Evolutionary conservation across 2,888 invertebrate species (phyloP).

Genomic region (Bellardia pandia): DNA sequence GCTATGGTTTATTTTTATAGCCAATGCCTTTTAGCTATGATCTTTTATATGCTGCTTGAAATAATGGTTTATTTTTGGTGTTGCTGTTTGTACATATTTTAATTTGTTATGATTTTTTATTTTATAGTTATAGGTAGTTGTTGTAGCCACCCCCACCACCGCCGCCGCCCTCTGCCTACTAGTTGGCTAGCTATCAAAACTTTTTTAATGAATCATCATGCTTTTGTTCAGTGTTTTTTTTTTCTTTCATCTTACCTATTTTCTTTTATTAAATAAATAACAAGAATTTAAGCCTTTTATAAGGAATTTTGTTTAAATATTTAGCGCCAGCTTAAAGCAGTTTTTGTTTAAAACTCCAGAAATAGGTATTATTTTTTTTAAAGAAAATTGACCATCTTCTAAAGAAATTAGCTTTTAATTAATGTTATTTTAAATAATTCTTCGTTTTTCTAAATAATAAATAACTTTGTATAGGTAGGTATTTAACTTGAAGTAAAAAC

Average conservation of each 20-base stretch:
- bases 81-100: constrained; percentile 22
- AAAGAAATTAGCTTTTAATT: neutral
- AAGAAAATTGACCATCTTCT: neutral
- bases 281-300: constrained; percentile 55
- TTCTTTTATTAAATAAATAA: neutral
- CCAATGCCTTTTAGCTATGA: constrained; percentile 52
- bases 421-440: neutral
- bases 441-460: neutral
- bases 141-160: neutral
- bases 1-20: constrained; percentile 36
- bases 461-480: no score
- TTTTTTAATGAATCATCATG: constrained; percentile 51
- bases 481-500: no score
- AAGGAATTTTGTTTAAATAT: constrained; percentile 10
- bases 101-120: constrained; percentile 54
- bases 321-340: constrained; percentile 76
- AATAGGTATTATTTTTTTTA: neutral
- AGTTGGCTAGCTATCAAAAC: constrained; percentile 9
- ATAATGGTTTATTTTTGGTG: constrained; percentile 36
- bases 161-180: neutral
- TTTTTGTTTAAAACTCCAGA: neutral
- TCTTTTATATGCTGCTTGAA: constrained; percentile 12
- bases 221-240: neutral
- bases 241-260: neutral
- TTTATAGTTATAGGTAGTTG: neutral